phyloP scores from a whole-genome alignment of 2,113 vertebrate genomes.

The Bufo bufo region DNA sequence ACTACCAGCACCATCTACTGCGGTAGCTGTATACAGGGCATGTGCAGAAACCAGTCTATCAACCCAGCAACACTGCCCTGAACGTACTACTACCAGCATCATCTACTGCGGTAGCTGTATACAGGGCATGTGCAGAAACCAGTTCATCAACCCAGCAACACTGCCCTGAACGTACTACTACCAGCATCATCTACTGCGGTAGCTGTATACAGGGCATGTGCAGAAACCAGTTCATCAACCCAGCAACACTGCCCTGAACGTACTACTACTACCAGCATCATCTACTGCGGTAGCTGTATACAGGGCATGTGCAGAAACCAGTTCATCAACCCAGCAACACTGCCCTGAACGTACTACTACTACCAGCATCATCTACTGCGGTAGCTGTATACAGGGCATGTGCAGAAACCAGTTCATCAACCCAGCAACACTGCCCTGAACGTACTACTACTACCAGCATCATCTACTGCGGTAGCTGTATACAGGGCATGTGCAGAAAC shows the following conservation, averaged over 20 bases:
- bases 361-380: not conserved
- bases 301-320: too few species aligned
- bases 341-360: not conserved
- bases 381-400: too few species aligned
- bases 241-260: too few species aligned
- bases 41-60: not conserved
- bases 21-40: too few species aligned
- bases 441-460: not conserved
- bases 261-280: not conserved
- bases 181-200: not conserved
- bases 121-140: too few species aligned
- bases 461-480: not conserved
- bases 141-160: not conserved
- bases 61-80: too few species aligned
- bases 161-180: not conserved
- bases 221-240: not conserved
- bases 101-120: not conserved
- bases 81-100: not conserved
- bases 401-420: not conserved
- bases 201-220: too few species aligned
- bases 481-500: too few species aligned
- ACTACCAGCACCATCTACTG: not conserved
- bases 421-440: too few species aligned
- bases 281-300: not conserved
- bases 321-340: not conserved